Evolutionary conservation across 2,888 invertebrate genomes (phyloP).

Genomic region (Petrolisthes manimaculis): DNA sequence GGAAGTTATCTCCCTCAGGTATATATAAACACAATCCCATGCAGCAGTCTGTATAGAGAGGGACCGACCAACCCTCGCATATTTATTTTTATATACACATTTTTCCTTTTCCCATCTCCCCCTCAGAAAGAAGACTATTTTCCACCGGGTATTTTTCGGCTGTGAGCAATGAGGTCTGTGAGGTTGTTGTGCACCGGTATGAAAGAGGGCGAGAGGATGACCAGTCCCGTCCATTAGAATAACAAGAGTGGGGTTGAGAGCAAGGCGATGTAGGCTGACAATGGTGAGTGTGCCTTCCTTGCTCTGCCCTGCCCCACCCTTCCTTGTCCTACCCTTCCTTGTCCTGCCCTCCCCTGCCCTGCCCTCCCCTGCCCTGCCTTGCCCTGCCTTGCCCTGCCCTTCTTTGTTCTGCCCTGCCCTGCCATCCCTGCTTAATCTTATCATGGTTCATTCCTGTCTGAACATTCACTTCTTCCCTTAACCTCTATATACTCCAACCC

Average conservation of each 20-base stretch:
- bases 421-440: background rate
- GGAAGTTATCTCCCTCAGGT: background rate
- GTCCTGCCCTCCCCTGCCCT: background rate
- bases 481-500: too few species aligned
- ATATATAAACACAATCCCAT: slow-evolving; percentile 20
- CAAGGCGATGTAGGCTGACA: slow-evolving; percentile 39
- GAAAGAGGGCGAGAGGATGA: slow-evolving; percentile 46
- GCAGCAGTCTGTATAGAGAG: slow-evolving; percentile 9
- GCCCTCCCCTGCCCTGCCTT: background rate
- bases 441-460: too few species aligned
- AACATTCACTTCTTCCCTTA: too few species aligned
- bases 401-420: background rate
- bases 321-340: background rate
- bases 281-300: slow-evolving; percentile 24
- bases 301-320: background rate
- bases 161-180: slow-evolving; percentile 49
- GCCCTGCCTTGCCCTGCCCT: background rate
- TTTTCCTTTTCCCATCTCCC: background rate
- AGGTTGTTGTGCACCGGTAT: slow-evolving; percentile 46
- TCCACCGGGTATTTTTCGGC: slow-evolving; percentile 34
- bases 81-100: slow-evolving; percentile 5
- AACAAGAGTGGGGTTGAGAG: slow-evolving; percentile 54
- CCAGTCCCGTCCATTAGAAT: slow-evolving; percentile 56
- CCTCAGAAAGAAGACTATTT: slow-evolving; percentile 4
- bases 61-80: background rate